Conservation (phyloP, 2,888 invertebrate species). For the Coelinius sp. region DNA sequence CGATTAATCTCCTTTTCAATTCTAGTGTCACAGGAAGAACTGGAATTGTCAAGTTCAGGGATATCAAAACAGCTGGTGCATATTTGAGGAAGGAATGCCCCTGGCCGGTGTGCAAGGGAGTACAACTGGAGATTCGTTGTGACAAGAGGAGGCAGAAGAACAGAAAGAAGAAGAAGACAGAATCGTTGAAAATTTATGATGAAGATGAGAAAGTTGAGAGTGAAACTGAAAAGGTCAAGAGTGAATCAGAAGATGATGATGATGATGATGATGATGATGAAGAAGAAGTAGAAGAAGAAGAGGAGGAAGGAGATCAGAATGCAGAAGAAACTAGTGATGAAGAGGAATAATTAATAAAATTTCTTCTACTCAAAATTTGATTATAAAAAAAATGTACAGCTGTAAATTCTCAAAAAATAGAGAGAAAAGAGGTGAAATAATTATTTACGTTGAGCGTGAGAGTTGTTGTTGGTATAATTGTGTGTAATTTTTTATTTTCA, state of each 20-base stretch:
- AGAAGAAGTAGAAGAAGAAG: constrained; percentile 7
- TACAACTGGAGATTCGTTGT: constrained; percentile 43
- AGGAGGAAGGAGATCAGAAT: no score
- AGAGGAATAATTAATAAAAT: constrained; percentile 17
- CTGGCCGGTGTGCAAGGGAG: constrained; percentile 52
- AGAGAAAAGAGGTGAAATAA: neutral
- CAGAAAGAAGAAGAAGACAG: constrained; percentile 3
- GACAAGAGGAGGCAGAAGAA: constrained; percentile 52
- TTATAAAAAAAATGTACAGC: neutral
- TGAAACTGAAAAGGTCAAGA: constrained; percentile 31
- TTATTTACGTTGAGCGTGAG: neutral
- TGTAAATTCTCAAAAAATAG: neutral
- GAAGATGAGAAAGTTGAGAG: constrained; percentile 17
- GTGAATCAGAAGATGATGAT: constrained; percentile 26
- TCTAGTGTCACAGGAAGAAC: neutral
- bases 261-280: constrained; percentile 20
- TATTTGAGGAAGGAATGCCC: constrained; percentile 51
- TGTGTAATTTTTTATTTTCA: neutral
- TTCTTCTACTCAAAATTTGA: neutral
- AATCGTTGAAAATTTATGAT: constrained; percentile 41
- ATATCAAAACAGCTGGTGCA: constrained; percentile 48
- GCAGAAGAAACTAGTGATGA: neutral
- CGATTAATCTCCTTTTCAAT: neutral
- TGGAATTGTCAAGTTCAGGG: constrained; percentile 52
- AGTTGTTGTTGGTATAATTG: neutral